Percentiles rank a stretch among this genome's conserved stretches.
phyloP scores from a whole-genome alignment of 2,797 vertebrate species.

The Taenioides sp. region DNA sequence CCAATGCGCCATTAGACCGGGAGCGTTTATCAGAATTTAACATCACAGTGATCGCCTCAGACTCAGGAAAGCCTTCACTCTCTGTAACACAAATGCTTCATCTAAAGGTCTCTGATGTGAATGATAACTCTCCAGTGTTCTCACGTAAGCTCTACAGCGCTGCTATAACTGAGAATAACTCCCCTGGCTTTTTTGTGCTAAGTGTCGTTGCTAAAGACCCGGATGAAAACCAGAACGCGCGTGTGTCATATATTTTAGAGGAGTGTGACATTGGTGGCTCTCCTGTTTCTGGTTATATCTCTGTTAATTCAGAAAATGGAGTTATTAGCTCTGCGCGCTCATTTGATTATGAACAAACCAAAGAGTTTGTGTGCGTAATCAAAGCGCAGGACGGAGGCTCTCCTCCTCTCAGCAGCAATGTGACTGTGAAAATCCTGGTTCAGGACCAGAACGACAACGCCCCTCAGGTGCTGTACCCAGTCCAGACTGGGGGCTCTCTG shows the following conservation, averaged over 20 bases:
- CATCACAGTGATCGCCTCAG: conserved; percentile 32
- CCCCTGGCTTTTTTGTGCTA: conserved; percentile 45
- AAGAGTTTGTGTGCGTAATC: conserved; percentile 25
- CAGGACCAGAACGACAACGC: conserved; percentile 53
- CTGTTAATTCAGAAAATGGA: conserved; percentile 55
- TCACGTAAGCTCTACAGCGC: conserved; percentile 53
- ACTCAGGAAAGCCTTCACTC: conserved; percentile 51
- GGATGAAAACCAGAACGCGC: conserved; percentile 73
- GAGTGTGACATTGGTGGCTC: conserved; percentile 30
- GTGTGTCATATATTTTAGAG: conserved; percentile 72
- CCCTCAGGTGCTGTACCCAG: conserved; percentile 66
- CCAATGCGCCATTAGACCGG: conserved; percentile 61
- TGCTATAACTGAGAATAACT: conserved; percentile 70
- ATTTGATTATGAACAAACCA: conserved; percentile 60
- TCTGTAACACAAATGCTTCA: conserved; percentile 47
- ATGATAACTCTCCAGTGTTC: conserved; percentile 67
- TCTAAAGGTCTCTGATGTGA: conserved; percentile 45
- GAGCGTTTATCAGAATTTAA: conserved; percentile 38
- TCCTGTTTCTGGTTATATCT: conserved; percentile 46
- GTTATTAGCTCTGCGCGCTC: conserved; percentile 36
- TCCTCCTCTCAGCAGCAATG: conserved; percentile 62
- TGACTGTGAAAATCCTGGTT: conserved; percentile 64
- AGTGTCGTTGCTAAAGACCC: conserved; percentile 60
- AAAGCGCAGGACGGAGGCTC: conserved; percentile 59
- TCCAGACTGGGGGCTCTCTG: conserved; percentile 59